Evolutionary conservation across 2,797 vertebrate genomes (phyloP).

Genomic region (Thaleichthys pacificus): DNA sequence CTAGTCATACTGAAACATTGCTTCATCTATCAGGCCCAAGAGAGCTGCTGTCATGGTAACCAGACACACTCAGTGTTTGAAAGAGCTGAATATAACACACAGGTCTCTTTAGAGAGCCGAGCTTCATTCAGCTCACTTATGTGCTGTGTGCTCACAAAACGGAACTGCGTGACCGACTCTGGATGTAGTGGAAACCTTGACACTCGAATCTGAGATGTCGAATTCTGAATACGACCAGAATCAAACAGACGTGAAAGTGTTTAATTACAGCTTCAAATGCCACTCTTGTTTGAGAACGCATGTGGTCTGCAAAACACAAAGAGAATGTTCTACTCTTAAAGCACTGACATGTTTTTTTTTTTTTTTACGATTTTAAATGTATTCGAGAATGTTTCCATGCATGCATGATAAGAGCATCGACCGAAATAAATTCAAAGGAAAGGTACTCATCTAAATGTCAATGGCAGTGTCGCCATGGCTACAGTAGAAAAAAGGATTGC

Average conservation of each 20-base stretch:
- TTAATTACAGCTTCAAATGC: too few species aligned
- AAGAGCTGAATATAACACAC: conserved; percentile 4
- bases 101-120: neutral
- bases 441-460: neutral
- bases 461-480: neutral
- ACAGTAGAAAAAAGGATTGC: neutral
- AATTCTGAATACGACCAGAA: too few species aligned
- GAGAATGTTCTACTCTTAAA: neutral
- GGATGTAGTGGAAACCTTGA: neutral
- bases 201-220: neutral
- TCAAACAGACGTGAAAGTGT: too few species aligned
- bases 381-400: neutral
- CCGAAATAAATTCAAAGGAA: neutral
- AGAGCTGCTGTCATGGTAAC: conserved; percentile 60
- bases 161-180: too few species aligned
- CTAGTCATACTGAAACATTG: conserved; percentile 11
- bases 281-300: too few species aligned
- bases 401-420: neutral
- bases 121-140: neutral
- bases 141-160: neutral
- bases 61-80: conserved; percentile 23
- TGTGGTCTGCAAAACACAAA: neutral
- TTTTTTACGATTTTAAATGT: too few species aligned
- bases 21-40: conserved; percentile 36
- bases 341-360: neutral